These are phyloP conservation scores for Pachypeltis micranthus DNA, from an alignment of 1,140 invertebrate genomes.

Conservation along the genomic window DNA sequence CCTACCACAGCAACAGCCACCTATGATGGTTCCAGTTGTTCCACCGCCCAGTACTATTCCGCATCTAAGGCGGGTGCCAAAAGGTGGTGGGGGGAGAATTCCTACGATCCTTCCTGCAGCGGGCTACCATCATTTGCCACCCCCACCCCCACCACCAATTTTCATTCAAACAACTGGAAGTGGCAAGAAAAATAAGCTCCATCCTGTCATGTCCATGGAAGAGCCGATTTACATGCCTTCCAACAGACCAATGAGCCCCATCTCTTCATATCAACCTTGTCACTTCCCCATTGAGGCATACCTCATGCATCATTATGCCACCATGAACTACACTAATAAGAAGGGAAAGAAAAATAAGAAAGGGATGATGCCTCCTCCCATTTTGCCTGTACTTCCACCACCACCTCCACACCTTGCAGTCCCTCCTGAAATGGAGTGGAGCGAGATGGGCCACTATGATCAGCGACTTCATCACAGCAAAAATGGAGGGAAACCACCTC, in stretches of 20 bases:
- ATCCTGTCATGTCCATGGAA: constrained; percentile 36
- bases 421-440: constrained; percentile 8
- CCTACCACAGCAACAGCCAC: too few relatives aligned
- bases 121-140: constrained; percentile 34
- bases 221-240: constrained; percentile 51
- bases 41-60: constrained; percentile 22
- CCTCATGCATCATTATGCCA: constrained; percentile 45
- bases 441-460: constrained; percentile 7
- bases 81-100: constrained; percentile 29
- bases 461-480: constrained; percentile 19
- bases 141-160: constrained; percentile 34
- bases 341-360: constrained; percentile 34
- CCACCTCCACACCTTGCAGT: neutral
- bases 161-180: constrained; percentile 35
- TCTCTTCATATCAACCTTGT: constrained; percentile 47
- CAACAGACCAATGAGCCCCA: constrained; percentile 41
- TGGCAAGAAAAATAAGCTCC: constrained; percentile 30
- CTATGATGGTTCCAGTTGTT: constrained; percentile 29
- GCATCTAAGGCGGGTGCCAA: constrained; percentile 14
- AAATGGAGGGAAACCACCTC: constrained; percentile 17
- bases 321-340: constrained; percentile 34
- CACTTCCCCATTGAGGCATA: constrained; percentile 50
- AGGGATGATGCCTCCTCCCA: neutral
- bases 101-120: constrained; percentile 27
- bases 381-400: neutral